Base-by-base conservation (phyloP, 2,888 invertebrate species). In the Agrochola circellaris region DNA sequence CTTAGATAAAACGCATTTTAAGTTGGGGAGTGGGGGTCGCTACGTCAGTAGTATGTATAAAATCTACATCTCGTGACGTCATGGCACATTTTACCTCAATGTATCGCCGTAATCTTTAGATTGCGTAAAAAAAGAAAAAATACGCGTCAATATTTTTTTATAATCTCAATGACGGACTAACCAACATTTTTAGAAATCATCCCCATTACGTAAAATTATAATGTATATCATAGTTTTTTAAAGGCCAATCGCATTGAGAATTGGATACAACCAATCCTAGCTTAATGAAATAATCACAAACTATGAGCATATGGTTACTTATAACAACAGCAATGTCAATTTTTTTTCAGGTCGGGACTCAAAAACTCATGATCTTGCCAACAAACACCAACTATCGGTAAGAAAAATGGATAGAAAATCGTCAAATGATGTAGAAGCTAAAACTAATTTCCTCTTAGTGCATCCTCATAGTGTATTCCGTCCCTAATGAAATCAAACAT, bases 401-500 rank as follows among this genome's bases (percentile, higher is more conserved):
- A 26, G 2, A 42, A 23, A 20, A 13, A 30, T 17, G 0, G 0
- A 51, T 20, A 2, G 8, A 1, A 17, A 75, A 30, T 23, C 23
- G 23, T 23, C 17, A 51, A 62, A 7, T 42, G 1, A 20, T 17
- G 9, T 65, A 38, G 6, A 34, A 77, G 6, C 5, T 58, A 0
- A 58, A 65, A 58, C 5, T 38, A 69, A 30, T 42, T 60, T 68
- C 6, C 15, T n/a, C 34, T 20, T 30, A 80, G 30, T 17, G 13
- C 23, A 68, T 20, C 30, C 13, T 34, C 26, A 34, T 58, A 34
- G 71, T 82, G 68, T 68, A 68, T 48, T 30, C n/a, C 68, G 9
- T 61, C 7, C 56, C 42, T 77, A 82, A 82, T 70, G 26, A 72
- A 74, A 67, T 58, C 61, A 77, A 83, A 74, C 54, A 58, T 71